These are phyloP conservation scores for Chaetops frenatus DNA, from an alignment of 2,113 vertebrate species.

Conservation along the genomic window DNA sequence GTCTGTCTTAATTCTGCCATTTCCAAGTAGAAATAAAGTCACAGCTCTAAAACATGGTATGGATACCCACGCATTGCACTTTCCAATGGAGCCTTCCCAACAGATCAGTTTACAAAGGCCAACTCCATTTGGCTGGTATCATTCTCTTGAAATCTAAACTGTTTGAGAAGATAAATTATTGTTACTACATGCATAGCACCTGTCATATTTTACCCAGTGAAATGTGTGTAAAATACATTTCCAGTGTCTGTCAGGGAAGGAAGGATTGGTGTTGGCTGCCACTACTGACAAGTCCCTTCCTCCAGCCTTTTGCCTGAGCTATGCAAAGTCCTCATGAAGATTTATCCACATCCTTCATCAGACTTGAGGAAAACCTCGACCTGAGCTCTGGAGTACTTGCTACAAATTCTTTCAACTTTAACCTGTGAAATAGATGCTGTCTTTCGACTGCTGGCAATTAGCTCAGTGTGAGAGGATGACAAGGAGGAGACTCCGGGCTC, in stretches of 20 bases:
- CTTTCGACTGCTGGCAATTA: background rate
- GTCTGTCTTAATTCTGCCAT: background rate
- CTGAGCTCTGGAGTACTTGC: background rate
- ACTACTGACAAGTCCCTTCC: background rate
- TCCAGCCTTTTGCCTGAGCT: background rate
- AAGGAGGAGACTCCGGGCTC: background rate
- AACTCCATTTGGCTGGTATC: background rate
- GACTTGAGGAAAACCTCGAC: background rate
- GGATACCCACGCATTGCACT: background rate
- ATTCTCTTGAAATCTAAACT: background rate
- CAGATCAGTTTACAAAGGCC: background rate
- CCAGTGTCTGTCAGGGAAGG: background rate
- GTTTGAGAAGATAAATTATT: constrained; percentile 2
- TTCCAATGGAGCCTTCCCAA: background rate
- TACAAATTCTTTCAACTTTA: background rate
- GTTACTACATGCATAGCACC: background rate
- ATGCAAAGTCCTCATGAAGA: background rate
- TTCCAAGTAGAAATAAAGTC: background rate
- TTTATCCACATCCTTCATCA: background rate
- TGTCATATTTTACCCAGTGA: background rate
- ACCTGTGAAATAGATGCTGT: background rate
- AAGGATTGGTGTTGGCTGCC: background rate
- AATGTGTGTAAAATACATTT: background rate
- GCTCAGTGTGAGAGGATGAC: background rate
- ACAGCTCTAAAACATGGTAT: background rate